These are phyloP conservation scores for Centropus unirufus DNA, from an alignment of 2,113 vertebrate species.

Conservation along the genomic window DNA sequence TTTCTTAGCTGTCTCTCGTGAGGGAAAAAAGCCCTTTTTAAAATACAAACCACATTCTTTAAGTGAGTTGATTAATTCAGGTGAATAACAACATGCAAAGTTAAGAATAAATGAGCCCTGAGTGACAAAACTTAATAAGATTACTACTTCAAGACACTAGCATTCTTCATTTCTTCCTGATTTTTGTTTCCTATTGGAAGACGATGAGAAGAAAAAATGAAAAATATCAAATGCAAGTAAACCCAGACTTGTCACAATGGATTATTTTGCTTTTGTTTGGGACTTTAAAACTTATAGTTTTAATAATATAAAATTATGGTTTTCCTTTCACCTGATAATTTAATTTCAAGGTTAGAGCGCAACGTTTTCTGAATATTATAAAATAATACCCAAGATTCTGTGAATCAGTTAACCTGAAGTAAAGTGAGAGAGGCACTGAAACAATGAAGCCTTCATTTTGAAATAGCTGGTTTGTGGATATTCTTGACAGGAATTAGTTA, in stretches of 20 bases:
- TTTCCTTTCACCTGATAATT: background rate
- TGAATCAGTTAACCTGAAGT: background rate
- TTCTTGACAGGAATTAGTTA: background rate
- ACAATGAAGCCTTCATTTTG: background rate
- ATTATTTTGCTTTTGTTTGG: slow-evolving; percentile 19
- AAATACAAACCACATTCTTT: background rate
- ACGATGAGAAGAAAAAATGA: background rate
- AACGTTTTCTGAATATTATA: background rate
- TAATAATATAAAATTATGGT: background rate
- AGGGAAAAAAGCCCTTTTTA: background rate
- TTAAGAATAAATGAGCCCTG: slow-evolving; percentile 5
- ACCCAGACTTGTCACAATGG: background rate
- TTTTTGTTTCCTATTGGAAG: background rate
- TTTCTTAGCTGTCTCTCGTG: background rate
- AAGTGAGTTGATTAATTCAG: slow-evolving; percentile 7
- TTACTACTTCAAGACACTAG: background rate
- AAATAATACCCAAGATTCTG: background rate
- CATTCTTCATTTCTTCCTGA: background rate
- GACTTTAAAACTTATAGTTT: background rate
- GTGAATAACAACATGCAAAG: slow-evolving; percentile 3
- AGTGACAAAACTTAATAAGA: slow-evolving; percentile 1
- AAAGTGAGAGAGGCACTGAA: background rate
- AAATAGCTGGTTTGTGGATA: background rate
- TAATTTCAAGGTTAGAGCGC: background rate
- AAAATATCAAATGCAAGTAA: slow-evolving; percentile 10